Evolutionary conservation across 2,888 invertebrate genomes (phyloP).

Genomic region (Conops quadrifasciatus): DNA sequence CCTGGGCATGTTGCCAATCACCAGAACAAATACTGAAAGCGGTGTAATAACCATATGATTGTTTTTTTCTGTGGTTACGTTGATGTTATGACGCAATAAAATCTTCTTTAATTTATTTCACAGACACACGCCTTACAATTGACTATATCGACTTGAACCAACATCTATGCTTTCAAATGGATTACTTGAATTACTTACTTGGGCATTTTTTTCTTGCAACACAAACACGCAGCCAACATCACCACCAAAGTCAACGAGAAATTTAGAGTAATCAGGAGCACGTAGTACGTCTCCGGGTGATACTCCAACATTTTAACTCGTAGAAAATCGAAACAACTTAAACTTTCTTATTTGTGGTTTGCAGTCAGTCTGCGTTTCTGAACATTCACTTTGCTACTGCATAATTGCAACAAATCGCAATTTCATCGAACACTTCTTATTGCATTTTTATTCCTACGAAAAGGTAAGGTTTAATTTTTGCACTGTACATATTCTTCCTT

Average conservation of each 20-base stretch:
- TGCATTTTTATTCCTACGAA: neutral
- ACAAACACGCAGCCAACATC: conserved; percentile 74
- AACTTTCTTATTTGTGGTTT: neutral
- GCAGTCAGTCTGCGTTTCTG: conserved; percentile 4
- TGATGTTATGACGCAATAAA: conserved; percentile 9
- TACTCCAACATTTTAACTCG: conserved; percentile 21
- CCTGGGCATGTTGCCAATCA: conserved; percentile 14
- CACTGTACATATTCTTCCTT: conserved; percentile 10
- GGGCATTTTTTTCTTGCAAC: conserved; percentile 78
- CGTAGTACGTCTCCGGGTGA: conserved; percentile 41
- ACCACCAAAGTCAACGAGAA: conserved; percentile 65
- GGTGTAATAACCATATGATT: neutral
- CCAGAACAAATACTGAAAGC: conserved; percentile 40
- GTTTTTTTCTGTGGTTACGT: conserved; percentile 31
- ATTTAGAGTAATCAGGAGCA: conserved; percentile 60
- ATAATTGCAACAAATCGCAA: conserved; percentile 8
- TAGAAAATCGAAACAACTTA: too few species aligned
- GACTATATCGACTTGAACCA: neutral
- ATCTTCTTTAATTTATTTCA: neutral
- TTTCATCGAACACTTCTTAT: neutral
- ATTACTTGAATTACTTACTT: conserved; percentile 71
- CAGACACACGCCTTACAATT: neutral
- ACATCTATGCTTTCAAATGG: conserved; percentile 25
- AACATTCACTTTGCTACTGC: conserved; percentile 29
- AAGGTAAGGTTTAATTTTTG: neutral